Conservation (phyloP, 2,888 invertebrate species). For the Hipparchia semele region DNA sequence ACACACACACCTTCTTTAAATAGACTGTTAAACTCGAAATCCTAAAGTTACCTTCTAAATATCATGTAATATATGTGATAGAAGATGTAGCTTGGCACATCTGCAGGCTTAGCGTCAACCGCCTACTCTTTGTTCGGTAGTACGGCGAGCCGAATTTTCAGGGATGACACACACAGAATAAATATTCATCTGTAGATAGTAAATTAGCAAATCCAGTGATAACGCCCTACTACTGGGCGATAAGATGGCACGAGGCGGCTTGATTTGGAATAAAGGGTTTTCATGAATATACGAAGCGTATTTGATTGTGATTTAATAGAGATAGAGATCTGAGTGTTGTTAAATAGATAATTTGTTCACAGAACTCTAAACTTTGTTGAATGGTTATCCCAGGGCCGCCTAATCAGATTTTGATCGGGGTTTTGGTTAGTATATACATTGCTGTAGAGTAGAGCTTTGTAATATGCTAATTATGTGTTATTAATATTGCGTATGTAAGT, state of each 20-base stretch:
- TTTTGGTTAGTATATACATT: not conserved
- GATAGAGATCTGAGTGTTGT: not conserved
- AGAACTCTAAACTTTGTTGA: not conserved
- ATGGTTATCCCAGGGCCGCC: too few relatives aligned
- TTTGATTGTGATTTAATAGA: conserved; percentile 12
- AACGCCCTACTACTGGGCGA: conserved; percentile 57
- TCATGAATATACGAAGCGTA: not conserved
- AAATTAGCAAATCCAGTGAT: conserved; percentile 70
- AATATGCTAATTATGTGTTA: too few relatives aligned
- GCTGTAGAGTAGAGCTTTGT: not conserved
- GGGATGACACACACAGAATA: conserved; percentile 71
- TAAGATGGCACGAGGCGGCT: conserved; percentile 53
- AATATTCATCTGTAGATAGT: conserved; percentile 77
- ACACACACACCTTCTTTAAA: too few relatives aligned
- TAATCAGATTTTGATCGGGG: not conserved
- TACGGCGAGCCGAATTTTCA: conserved; percentile 62
- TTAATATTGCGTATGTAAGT: too few relatives aligned
- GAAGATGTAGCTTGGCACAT: conserved; percentile 30
- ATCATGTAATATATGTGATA: too few relatives aligned
- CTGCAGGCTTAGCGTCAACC: conserved; percentile 36
- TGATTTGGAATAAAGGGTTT: not conserved
- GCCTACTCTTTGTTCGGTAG: conserved; percentile 46
- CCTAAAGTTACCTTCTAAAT: too few relatives aligned
- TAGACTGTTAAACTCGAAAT: too few relatives aligned
- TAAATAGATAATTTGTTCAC: not conserved